Conservation (phyloP, 2,888 invertebrate species). For the Harpalus rubripes region DNA sequence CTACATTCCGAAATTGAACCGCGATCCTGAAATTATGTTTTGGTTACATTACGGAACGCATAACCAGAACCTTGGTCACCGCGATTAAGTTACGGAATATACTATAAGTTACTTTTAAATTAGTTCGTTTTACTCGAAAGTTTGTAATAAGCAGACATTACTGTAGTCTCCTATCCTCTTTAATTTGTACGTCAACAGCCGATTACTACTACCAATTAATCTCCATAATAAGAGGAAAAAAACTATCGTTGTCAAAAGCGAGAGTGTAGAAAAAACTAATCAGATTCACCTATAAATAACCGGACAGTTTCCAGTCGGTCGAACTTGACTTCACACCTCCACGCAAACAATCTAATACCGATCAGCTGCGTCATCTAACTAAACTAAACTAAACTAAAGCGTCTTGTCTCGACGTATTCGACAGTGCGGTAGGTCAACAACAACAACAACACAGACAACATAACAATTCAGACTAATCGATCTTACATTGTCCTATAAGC, state of each 20-base stretch:
- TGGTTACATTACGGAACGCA: too few relatives aligned
- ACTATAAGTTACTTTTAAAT: too few relatives aligned
- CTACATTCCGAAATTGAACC: too few relatives aligned
- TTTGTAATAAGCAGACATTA: too few relatives aligned
- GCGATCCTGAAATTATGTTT: too few relatives aligned
- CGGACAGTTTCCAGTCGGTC: constrained; percentile 24
- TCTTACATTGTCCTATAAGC: not conserved
- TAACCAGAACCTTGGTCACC: too few relatives aligned
- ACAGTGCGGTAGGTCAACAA: constrained; percentile 35
- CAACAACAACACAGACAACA: constrained; percentile 1
- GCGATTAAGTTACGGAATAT: too few relatives aligned
- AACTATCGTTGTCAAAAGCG: constrained; percentile 20
- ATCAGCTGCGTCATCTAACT: constrained; percentile 3
- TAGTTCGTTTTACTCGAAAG: too few relatives aligned
- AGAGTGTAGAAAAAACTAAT: constrained; percentile 49
- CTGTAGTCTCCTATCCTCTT: constrained; percentile 10
- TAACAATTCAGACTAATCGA: not conserved
- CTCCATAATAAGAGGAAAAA: constrained; percentile 35
- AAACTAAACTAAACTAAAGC: not conserved
- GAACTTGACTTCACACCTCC: constrained; percentile 8
- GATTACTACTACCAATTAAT: constrained; percentile 9
- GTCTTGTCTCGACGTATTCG: not conserved
- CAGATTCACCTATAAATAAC: constrained; percentile 26
- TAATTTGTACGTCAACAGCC: constrained; percentile 11
- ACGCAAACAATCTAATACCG: constrained; percentile 1